A percentile compares a stretch with the other conserved stretches of the same genome.
phyloP scores from a whole-genome alignment of 1,140 invertebrate genomes.

The Eumeta japonica region DNA sequence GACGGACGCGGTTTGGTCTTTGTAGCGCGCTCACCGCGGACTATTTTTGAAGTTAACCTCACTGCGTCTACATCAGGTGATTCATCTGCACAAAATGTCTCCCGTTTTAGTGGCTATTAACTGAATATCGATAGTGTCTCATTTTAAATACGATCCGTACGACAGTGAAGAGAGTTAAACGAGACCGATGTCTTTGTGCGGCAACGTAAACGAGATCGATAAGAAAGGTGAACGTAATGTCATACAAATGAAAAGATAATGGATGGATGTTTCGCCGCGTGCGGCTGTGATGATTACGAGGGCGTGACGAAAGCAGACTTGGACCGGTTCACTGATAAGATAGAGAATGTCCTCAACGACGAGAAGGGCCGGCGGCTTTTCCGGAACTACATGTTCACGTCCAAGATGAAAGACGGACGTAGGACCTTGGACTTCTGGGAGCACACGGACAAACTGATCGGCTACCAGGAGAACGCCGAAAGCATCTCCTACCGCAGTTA shows the following conservation, averaged over 20 bases:
- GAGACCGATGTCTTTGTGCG: conserved; percentile 4
- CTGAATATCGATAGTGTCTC: conserved; percentile 1
- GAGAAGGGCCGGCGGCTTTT: conserved; percentile 47
- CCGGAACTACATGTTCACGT: conserved; percentile 47
- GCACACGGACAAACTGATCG: conserved; percentile 34
- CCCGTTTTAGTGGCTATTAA: too few relatives aligned
- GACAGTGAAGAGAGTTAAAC: conserved; percentile 3
- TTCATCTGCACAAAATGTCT: conserved; percentile 16
- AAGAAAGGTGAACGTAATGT: conserved; percentile 22
- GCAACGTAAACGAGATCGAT: conserved; percentile 27
- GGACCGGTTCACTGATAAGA: conserved; percentile 52
- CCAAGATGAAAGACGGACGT: conserved; percentile 39
- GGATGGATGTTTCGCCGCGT: conserved; percentile 50
- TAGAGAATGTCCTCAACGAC: conserved; percentile 51
- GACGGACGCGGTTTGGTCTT: too few relatives aligned
- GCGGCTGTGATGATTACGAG: conserved; percentile 45
- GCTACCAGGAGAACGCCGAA: conserved; percentile 27
- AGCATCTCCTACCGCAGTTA: conserved; percentile 22
- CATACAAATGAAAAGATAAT: conserved; percentile 31
- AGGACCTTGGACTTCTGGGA: conserved; percentile 43
- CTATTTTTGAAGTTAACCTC: conserved; percentile 46
- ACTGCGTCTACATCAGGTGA: conserved; percentile 27
- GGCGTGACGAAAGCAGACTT: conserved; percentile 47
- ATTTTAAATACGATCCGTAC: conserved; percentile 2
- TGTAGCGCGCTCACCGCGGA: too few relatives aligned